Evolutionary conservation across 2,888 invertebrate genomes (phyloP).

Genomic region (Drosophila hamatofila): DNA sequence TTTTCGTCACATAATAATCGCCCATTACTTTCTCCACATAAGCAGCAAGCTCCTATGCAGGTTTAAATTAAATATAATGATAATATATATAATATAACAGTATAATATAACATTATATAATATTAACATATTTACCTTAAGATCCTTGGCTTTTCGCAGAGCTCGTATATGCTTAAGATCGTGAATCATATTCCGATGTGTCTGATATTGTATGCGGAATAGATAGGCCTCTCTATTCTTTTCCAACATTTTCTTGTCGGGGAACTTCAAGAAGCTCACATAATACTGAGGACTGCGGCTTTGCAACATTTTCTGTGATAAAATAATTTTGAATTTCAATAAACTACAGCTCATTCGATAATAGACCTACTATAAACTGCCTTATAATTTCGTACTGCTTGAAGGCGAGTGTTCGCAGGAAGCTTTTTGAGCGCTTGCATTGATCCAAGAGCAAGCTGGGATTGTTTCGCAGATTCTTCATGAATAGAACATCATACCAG

Average conservation of each 20-base stretch:
- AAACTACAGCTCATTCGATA: not conserved
- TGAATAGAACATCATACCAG: slow-evolving; percentile 81
- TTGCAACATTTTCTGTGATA: slow-evolving; percentile 82
- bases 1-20: slow-evolving; percentile 81
- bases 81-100: not conserved
- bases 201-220: slow-evolving; percentile 81
- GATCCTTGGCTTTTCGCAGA: slow-evolving; percentile 59
- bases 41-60: slow-evolving; percentile 42
- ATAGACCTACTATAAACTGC: slow-evolving; percentile 74
- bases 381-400: slow-evolving; percentile 76
- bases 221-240: slow-evolving; percentile 72
- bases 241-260: slow-evolving; percentile 66
- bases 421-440: slow-evolving; percentile 68
- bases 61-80: too few relatives aligned
- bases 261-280: slow-evolving; percentile 70
- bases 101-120: not conserved
- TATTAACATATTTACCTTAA: slow-evolving; percentile 52
- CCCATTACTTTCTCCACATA: slow-evolving; percentile 83
- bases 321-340: not conserved
- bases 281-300: slow-evolving; percentile 82
- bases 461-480: slow-evolving; percentile 75
- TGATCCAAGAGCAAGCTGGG: slow-evolving; percentile 71
- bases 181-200: slow-evolving; percentile 79
- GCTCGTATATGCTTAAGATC: slow-evolving; percentile 71
- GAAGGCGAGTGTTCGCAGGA: slow-evolving; percentile 55